A percentile compares a stretch with the other conserved stretches of the same genome.
Conservation (phyloP, 2,113 vertebrate species). For the Zapus hudsonius region DNA sequence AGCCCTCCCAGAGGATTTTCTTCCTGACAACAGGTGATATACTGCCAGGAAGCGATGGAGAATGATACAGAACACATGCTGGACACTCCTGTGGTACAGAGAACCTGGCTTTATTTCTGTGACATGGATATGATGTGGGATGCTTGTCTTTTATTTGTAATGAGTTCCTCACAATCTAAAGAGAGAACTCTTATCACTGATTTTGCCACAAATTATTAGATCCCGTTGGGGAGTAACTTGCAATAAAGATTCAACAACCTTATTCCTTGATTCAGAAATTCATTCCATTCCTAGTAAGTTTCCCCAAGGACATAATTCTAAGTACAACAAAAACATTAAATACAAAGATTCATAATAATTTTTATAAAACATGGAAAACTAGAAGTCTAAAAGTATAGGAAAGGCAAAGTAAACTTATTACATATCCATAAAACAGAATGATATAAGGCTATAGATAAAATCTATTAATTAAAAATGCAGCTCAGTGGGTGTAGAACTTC, state of each 20-base stretch:
- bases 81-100: neutral
- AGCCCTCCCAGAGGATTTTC: neutral
- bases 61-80: neutral
- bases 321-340: neutral
- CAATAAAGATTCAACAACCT: neutral
- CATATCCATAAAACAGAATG: neutral
- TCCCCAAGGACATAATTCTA: neutral
- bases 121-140: neutral
- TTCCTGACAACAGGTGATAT: neutral
- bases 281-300: neutral
- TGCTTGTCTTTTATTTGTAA: neutral
- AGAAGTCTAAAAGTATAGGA: neutral
- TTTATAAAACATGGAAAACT: neutral
- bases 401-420: neutral
- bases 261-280: slow-evolving; percentile 11
- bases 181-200: neutral
- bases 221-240: neutral
- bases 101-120: neutral
- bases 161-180: neutral
- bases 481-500: too few species aligned
- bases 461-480: neutral
- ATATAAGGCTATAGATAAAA: neutral
- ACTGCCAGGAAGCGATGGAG: neutral
- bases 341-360: neutral
- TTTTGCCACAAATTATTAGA: neutral